phyloP scores from a whole-genome alignment of 2,113 vertebrate genomes.

The Arothron firmamentum region DNA sequence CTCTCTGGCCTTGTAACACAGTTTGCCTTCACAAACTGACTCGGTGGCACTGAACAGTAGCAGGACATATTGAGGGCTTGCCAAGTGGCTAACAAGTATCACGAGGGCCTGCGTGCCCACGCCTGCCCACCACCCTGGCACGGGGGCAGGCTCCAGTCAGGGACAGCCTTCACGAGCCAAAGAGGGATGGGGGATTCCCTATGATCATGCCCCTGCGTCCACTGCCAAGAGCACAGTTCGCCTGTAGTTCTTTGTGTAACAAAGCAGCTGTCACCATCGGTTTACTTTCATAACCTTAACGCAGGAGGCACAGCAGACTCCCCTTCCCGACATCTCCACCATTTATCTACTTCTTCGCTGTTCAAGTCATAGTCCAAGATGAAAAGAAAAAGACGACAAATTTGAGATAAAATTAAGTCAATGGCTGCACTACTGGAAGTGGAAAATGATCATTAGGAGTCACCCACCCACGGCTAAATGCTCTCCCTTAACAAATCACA shows the following conservation, averaged over 20 bases:
- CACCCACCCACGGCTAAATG: slow-evolving; percentile 76
- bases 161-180: slow-evolving; percentile 61
- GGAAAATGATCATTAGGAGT: slow-evolving; percentile 79
- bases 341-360: slow-evolving; percentile 41
- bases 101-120: slow-evolving; percentile 61
- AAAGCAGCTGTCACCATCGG: slow-evolving; percentile 74
- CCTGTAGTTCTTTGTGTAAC: slow-evolving; percentile 64
- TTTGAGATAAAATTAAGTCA: slow-evolving; percentile 72
- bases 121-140: slow-evolving; percentile 68
- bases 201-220: slow-evolving; percentile 62
- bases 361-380: slow-evolving; percentile 63
- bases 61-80: slow-evolving; percentile 61
- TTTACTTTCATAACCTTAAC: slow-evolving; percentile 71
- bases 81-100: slow-evolving; percentile 73
- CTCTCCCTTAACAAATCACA: slow-evolving; percentile 76
- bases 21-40: slow-evolving; percentile 67
- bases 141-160: slow-evolving; percentile 56
- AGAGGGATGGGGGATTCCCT: slow-evolving; percentile 71
- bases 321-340: slow-evolving; percentile 45
- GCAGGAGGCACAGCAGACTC: slow-evolving; percentile 52
- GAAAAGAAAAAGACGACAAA: slow-evolving; percentile 71
- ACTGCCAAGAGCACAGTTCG: slow-evolving; percentile 63
- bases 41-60: slow-evolving; percentile 57
- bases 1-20: slow-evolving; percentile 52
- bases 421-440: slow-evolving; percentile 73